These are phyloP conservation scores for Philhelius pedissequus DNA, from an alignment of 2,888 invertebrate species.

Conservation along the genomic window DNA sequence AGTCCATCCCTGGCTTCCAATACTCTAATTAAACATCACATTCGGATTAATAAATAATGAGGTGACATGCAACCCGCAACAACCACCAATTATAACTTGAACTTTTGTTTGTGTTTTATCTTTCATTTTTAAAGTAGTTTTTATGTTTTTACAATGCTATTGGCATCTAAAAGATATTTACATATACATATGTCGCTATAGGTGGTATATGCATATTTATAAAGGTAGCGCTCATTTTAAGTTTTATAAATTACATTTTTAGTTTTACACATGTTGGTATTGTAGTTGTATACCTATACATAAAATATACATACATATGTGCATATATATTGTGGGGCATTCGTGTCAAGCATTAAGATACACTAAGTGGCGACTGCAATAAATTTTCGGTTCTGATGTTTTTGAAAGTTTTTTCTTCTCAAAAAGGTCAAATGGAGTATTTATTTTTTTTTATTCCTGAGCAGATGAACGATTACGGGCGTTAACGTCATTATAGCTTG, in stretches of 20 bases:
- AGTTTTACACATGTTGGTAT: slow-evolving; percentile 15
- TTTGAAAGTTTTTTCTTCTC: slow-evolving; percentile 4
- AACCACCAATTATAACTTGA: slow-evolving; percentile 49
- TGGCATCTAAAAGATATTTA: background rate
- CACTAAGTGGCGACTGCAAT: slow-evolving; percentile 27
- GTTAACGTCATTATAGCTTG: background rate
- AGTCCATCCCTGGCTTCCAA: background rate
- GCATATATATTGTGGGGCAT: slow-evolving; percentile 11
- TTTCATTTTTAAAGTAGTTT: slow-evolving; percentile 22
- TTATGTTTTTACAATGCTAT: background rate
- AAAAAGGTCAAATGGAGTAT: slow-evolving; percentile 2
- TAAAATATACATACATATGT: background rate
- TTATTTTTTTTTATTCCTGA: background rate
- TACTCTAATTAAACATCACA: slow-evolving; percentile 33
- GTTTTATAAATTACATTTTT: slow-evolving; percentile 8
- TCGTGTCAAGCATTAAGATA: slow-evolving; percentile 49
- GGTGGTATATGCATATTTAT: background rate
- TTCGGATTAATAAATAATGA: slow-evolving; percentile 57
- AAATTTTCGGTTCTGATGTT: slow-evolving; percentile 15
- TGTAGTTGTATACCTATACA: too few relatives aligned
- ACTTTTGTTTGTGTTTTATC: background rate
- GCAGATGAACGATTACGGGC: background rate
- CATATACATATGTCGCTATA: background rate
- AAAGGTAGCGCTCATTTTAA: background rate
- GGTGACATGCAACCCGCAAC: slow-evolving; percentile 53